Evolutionary conservation across 2,888 invertebrate species (phyloP), one percentile per base, ranked within the genome.

Genomic region (Cosmia pyralina): DNA sequence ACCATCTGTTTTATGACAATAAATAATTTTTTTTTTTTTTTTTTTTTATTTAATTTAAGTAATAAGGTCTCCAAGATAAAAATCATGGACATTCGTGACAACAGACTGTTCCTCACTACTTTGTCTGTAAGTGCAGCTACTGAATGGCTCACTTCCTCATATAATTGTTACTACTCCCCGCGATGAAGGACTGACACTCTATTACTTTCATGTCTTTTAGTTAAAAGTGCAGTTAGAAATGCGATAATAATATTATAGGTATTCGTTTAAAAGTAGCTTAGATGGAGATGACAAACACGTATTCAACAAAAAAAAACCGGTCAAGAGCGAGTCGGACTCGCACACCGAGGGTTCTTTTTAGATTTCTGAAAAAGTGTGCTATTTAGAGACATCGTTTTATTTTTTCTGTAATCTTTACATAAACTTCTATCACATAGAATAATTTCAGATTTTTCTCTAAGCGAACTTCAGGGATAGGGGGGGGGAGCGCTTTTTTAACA

Each of bases 61-160:
- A 44, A 19, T 34, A 34, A n/a, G 44, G 17, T 52, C 13, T 41
- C 5, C 2, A n/a, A 48, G 22, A 55, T 68, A 75, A 48, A 41
- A 44, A 72, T 68, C 75, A 34, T 15, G 15, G 41, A 53, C 19
- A 41, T 50, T 75, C 75, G 68, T 75, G 75, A 60, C 53, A 60
- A 60, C 11, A 50, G 44, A 50, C 34, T 34, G 50, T 68, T 75
- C 6, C 48, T 68, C 55, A 50, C 44, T 11, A 75, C 68, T 60
- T 60, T 41, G 59, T 59, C n/a, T 41, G 15, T 75, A 60, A 75
- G 41, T 68, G 69, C 75, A 60, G 7, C 22, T n/a, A 22, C 53
- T 53, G 46, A 74, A 60, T 55, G 41, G 34, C 19, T 17, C 34
- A 22, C 44, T 48, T 75, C 60, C 59, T 67, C 75, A 55, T 75